A percentile compares a stretch with the other conserved stretches of the same genome.
Conservation (phyloP, 2,113 vertebrate species). For the Hemichromis elongatus region DNA sequence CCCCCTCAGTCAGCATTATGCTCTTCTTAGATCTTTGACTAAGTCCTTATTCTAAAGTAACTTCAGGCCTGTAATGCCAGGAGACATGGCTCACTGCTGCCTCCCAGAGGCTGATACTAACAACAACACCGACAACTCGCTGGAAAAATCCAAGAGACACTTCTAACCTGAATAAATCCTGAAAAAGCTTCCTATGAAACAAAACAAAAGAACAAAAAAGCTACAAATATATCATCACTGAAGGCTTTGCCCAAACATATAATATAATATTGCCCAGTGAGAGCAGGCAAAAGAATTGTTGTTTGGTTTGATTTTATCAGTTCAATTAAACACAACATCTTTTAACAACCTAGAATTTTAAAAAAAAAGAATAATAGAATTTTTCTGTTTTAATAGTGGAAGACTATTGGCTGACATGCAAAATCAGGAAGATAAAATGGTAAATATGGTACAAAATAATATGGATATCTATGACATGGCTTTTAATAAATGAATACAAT, state of each 20-base stretch:
- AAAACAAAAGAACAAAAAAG: neutral
- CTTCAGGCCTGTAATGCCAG: neutral
- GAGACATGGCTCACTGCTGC: constrained; percentile 35
- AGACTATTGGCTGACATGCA: neutral
- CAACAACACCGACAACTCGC: constrained; percentile 32
- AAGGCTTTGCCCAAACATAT: neutral
- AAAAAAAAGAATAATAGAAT: neutral
- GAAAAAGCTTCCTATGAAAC: neutral
- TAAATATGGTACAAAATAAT: neutral
- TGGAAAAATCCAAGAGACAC: neutral
- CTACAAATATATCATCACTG: neutral
- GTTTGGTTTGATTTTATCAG: neutral
- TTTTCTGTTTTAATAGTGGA: neutral
- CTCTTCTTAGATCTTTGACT: neutral
- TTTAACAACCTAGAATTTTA: neutral
- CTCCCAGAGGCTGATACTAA: constrained; percentile 30
- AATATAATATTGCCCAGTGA: neutral
- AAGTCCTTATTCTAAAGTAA: neutral
- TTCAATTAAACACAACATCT: neutral
- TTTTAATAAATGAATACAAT: neutral
- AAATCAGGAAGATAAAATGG: neutral
- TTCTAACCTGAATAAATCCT: neutral
- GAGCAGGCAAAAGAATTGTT: neutral
- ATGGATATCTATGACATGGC: neutral
- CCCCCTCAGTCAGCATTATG: neutral